A percentile compares a stretch with the other conserved stretches of the same genome.
These are phyloP conservation scores for Hippocampus barbouri DNA, from an alignment of 2,113 vertebrate genomes.

Conservation along the genomic window DNA sequence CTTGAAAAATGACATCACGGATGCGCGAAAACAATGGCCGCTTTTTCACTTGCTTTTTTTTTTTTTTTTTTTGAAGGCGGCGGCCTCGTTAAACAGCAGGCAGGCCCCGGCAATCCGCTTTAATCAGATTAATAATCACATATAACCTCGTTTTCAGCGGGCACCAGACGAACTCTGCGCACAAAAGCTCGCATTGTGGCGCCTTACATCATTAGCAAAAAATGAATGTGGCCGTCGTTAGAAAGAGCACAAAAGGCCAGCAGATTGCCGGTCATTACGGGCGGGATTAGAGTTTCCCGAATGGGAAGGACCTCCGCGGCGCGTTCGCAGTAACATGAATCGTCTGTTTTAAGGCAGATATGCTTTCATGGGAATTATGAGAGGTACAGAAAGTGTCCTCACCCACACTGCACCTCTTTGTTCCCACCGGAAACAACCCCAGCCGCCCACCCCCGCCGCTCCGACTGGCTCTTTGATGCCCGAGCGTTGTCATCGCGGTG, in stretches of 20 bases:
- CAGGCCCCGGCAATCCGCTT: slow-evolving; percentile 99
- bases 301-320: slow-evolving; percentile 89
- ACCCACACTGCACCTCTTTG: slow-evolving; percentile 89
- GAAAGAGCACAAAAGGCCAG: slow-evolving; percentile 90
- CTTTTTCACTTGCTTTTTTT: neutral
- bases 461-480: slow-evolving; percentile 55
- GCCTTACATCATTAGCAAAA: slow-evolving; percentile 96
- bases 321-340: slow-evolving; percentile 97
- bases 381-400: slow-evolving; percentile 89
- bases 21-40: slow-evolving; percentile 38
- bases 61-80: slow-evolving; percentile 21
- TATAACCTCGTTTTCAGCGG: slow-evolving; percentile 99
- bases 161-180: slow-evolving; percentile 89
- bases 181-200: slow-evolving; percentile 98
- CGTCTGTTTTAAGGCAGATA: slow-evolving; percentile 99
- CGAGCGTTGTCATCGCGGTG: neutral
- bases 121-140: slow-evolving; percentile 99
- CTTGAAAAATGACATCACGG: neutral
- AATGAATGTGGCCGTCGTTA: slow-evolving; percentile 86
- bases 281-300: slow-evolving; percentile 92
- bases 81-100: slow-evolving; percentile 95
- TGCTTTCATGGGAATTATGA: slow-evolving; percentile 98
- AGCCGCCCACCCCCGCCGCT: neutral
- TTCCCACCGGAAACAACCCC: slow-evolving; percentile 66
- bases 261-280: slow-evolving; percentile 88